These are phyloP conservation scores for Heterodera schachtii DNA, from an alignment of 1,140 invertebrate genomes.

Conservation along the genomic window DNA sequence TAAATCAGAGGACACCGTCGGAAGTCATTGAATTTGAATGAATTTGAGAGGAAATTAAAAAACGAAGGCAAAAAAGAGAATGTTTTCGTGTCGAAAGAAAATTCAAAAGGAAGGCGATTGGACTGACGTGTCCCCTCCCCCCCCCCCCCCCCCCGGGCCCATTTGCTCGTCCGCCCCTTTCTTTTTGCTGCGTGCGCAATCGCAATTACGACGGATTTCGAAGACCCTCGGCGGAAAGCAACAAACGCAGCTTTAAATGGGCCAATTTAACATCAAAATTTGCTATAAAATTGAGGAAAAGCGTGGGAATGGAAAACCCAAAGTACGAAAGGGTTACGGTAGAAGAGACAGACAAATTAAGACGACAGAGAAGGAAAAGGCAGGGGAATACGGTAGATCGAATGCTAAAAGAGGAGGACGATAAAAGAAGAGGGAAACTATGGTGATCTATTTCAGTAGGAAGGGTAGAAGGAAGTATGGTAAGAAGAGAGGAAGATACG, in stretches of 20 bases:
- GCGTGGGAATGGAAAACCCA: neutral
- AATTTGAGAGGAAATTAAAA: no score
- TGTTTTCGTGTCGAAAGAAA: no score
- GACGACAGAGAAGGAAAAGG: neutral
- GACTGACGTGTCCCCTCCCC: no score
- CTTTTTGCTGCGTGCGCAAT: slow-evolving; percentile 14
- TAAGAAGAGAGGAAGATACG: neutral
- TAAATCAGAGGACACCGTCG: neutral
- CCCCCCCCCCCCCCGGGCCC: neutral
- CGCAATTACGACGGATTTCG: slow-evolving; percentile 10
- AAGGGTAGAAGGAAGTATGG: neutral
- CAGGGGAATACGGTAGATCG: neutral
- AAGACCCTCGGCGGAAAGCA: slow-evolving; percentile 8
- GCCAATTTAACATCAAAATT: slow-evolving; percentile 12
- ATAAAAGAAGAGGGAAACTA: no score
- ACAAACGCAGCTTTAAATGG: neutral
- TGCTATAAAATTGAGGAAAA: neutral
- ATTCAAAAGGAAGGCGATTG: no score
- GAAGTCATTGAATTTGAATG: no score
- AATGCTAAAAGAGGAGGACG: no score
- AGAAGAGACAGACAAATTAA: neutral
- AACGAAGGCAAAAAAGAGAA: no score
- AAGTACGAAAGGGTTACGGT: neutral
- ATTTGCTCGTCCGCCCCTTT: neutral
- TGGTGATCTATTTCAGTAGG: neutral